phyloP scores from a whole-genome alignment of 64 coral and sea anemone genomes.

The Montipora efflorescens region DNA sequence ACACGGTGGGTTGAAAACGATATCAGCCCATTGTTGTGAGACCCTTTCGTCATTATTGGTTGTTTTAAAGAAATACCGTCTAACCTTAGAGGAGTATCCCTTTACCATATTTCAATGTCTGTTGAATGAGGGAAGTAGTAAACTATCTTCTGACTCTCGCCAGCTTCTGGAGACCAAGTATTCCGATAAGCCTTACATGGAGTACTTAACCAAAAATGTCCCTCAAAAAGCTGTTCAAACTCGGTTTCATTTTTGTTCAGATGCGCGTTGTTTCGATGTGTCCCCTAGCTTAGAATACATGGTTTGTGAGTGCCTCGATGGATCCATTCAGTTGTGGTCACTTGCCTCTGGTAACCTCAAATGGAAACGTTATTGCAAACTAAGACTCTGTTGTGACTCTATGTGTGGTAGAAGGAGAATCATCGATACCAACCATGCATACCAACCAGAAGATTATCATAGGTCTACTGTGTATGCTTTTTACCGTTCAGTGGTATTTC shows the following conservation, averaged over 20 bases:
- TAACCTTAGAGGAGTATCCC: no score
- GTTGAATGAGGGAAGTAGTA: background rate
- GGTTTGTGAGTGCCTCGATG: constrained; percentile 16
- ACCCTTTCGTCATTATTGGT: no score
- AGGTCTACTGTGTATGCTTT: no score
- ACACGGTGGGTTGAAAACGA: no score
- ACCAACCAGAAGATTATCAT: no score
- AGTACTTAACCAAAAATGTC: background rate
- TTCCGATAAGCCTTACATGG: background rate
- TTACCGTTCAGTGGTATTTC: constrained; percentile 31
- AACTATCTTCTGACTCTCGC: background rate
- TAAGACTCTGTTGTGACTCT: no score
- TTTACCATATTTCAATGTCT: no score
- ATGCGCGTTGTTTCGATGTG: constrained; percentile 33
- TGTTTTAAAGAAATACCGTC: no score
- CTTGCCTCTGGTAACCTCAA: background rate
- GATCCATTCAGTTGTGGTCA: constrained; percentile 17
- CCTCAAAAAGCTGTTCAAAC: background rate
- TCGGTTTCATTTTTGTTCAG: background rate
- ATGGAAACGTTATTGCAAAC: background rate
- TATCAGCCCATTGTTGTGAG: no score
- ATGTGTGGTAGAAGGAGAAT: no score
- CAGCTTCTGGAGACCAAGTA: constrained; percentile 6
- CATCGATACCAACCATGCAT: no score
- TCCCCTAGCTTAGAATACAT: constrained; percentile 19